Percentiles rank a stretch among this genome's conserved stretches.
Evolutionary conservation across 1,140 invertebrate species (phyloP).

Genomic region (Dendrolimus punctatus): DNA sequence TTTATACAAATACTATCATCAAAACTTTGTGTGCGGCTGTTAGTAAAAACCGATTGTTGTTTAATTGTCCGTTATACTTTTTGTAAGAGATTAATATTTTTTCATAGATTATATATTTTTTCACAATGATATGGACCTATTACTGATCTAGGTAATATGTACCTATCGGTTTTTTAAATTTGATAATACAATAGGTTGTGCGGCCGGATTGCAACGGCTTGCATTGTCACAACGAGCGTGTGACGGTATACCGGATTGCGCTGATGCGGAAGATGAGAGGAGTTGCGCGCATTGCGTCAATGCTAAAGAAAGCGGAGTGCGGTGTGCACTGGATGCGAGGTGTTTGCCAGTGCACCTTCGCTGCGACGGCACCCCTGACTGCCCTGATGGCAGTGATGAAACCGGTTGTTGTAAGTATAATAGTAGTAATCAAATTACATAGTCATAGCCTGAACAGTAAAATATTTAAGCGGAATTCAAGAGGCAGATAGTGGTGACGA

Average conservation of each 20-base stretch:
- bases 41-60: too few species aligned
- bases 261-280: conserved; percentile 86
- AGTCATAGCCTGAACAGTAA: not conserved
- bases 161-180: too few species aligned
- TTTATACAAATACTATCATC: too few species aligned
- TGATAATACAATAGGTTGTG: conserved; percentile 73
- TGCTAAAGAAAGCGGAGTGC: conserved; percentile 72
- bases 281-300: conserved; percentile 83
- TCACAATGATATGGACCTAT: not conserved
- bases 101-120: not conserved
- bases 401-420: conserved; percentile 83
- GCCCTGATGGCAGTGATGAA: conserved; percentile 90
- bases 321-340: conserved; percentile 82
- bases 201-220: conserved; percentile 78
- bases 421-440: conserved; percentile 4
- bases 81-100: too few species aligned
- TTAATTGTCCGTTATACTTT: too few species aligned
- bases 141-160: too few species aligned
- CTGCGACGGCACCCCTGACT: conserved; percentile 88
- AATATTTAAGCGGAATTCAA: too few species aligned
- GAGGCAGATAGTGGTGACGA: too few species aligned
- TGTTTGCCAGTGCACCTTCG: conserved; percentile 81
- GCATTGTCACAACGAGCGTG: conserved; percentile 84
- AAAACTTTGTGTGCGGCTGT: too few species aligned
- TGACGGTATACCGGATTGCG: conserved; percentile 89